Percentiles rank a stretch among this genome's conserved stretches.
Conservation (phyloP, 2,888 invertebrate species). For the Clanis bilineata region DNA sequence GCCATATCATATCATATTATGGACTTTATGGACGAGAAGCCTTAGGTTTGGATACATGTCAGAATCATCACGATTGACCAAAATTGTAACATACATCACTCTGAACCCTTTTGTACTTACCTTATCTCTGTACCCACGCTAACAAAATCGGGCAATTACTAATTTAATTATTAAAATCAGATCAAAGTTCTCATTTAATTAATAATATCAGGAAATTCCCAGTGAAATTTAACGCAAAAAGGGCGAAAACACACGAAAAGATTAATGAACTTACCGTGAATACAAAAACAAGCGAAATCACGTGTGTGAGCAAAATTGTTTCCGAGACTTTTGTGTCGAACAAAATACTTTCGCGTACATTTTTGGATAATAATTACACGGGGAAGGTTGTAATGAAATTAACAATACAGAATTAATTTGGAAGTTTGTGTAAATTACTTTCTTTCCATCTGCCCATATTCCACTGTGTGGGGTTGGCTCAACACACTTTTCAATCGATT, state of each 20-base stretch:
- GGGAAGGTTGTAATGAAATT: not conserved
- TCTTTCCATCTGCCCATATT: no score
- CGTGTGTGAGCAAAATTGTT: not conserved
- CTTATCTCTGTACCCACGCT: no score
- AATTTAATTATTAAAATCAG: not conserved
- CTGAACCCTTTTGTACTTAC: no score
- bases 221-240: not conserved
- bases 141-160: not conserved
- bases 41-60: no score
- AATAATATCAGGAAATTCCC: not conserved
- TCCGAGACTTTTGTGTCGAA: not conserved
- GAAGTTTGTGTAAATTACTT: no score
- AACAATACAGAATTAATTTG: not conserved
- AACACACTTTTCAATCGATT: no score
- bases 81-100: no score
- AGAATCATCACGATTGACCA: no score
- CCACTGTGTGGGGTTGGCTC: no score
- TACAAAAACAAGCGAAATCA: conserved; percentile 8
- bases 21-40: no score
- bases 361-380: not conserved
- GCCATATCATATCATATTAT: no score
- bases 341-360: not conserved
- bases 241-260: not conserved
- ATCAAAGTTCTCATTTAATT: no score
- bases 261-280: conserved; percentile 6